Evolutionary conservation across 1,140 invertebrate species (phyloP).

Genomic region (Trichomalopsis sarcophagae): DNA sequence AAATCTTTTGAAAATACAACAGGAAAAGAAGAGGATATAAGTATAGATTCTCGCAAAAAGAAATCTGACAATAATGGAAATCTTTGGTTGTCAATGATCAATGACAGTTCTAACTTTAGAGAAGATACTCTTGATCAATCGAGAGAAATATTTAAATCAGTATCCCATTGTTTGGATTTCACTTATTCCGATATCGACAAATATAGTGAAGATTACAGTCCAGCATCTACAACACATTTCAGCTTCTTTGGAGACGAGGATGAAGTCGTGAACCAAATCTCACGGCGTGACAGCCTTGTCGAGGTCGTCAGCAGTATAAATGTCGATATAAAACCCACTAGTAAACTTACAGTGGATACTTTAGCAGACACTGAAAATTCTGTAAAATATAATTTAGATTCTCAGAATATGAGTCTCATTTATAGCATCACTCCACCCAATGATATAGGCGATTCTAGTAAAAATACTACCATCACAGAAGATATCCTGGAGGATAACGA

Average conservation of each 20-base stretch:
- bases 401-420: slow-evolving; percentile 64
- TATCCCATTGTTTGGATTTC: slow-evolving; percentile 30
- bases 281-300: slow-evolving; percentile 61
- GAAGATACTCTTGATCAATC: neutral
- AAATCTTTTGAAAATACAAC: neutral
- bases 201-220: slow-evolving; percentile 22
- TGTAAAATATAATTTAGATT: slow-evolving; percentile 65
- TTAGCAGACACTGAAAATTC: slow-evolving; percentile 60
- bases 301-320: slow-evolving; percentile 66
- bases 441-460: slow-evolving; percentile 48
- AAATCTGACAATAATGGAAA: slow-evolving; percentile 2
- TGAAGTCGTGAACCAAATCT: slow-evolving; percentile 22
- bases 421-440: slow-evolving; percentile 68
- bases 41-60: neutral
- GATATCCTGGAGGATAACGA: slow-evolving; percentile 50
- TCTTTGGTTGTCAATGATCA: neutral
- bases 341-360: slow-evolving; percentile 45
- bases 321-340: slow-evolving; percentile 60
- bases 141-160: neutral
- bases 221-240: neutral
- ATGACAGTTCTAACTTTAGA: neutral
- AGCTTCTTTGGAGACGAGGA: slow-evolving; percentile 44
- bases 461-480: slow-evolving; percentile 49
- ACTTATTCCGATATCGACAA: slow-evolving; percentile 45
- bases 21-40: neutral